These are phyloP conservation scores for Scomber scombrus DNA, from an alignment of 2,113 vertebrate genomes.

Conservation along the genomic window DNA sequence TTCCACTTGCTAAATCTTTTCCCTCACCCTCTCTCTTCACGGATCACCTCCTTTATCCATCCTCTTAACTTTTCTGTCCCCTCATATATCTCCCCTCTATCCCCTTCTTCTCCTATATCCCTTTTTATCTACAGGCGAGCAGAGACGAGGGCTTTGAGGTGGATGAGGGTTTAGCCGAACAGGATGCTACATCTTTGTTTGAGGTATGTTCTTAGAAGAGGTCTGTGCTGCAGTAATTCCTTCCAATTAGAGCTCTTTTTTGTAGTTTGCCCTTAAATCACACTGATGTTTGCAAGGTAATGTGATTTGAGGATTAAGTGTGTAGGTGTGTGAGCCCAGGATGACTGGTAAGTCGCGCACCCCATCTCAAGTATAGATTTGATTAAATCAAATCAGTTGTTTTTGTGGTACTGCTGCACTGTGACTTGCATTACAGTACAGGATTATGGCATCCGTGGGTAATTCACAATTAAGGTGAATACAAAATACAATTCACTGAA, in stretches of 20 bases:
- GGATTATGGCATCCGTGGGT: constrained; percentile 8
- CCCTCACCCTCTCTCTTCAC: not conserved
- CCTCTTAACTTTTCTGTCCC: constrained; percentile 1
- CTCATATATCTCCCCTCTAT: not conserved
- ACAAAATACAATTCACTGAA: too few relatives aligned
- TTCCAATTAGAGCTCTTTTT: constrained; percentile 7
- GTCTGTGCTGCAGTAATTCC: not conserved
- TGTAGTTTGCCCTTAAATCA: constrained; percentile 7
- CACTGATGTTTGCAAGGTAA: constrained; percentile 3
- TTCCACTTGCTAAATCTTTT: not conserved
- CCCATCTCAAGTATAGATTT: constrained; percentile 1
- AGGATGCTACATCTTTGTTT: constrained; percentile 82
- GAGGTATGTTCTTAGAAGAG: constrained; percentile 73
- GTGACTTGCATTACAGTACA: constrained; percentile 3
- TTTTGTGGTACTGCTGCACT: not conserved
- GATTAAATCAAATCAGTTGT: constrained; percentile 14
- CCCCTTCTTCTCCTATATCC: not conserved
- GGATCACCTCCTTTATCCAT: constrained; percentile 5
- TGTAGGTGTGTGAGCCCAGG: constrained; percentile 5
- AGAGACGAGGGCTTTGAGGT: constrained; percentile 85
- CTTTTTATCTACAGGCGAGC: constrained; percentile 69
- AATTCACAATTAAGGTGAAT: constrained; percentile 10
- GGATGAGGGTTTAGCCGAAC: constrained; percentile 82
- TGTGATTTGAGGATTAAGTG: constrained; percentile 22
- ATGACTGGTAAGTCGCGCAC: constrained; percentile 14